Conservation (phyloP, 2,113 vertebrate species). For the Labeo rohita region DNA sequence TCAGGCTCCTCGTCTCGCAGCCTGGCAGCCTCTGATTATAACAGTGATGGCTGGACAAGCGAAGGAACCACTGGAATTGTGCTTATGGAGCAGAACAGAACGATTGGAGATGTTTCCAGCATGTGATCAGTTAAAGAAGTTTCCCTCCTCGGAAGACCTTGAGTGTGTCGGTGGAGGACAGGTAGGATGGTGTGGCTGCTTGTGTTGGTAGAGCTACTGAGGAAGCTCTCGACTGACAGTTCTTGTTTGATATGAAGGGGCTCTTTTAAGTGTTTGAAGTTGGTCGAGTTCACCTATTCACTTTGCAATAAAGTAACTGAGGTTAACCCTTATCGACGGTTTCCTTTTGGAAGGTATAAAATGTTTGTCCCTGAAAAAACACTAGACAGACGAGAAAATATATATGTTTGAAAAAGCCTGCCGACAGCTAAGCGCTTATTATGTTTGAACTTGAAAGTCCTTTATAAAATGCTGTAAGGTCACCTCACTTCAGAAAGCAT, state of each 20-base stretch:
- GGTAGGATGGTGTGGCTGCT: neutral
- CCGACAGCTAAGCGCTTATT: neutral
- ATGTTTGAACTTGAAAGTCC: constrained; percentile 1
- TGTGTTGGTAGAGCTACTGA: constrained; percentile 7
- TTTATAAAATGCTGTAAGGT: constrained; percentile 10
- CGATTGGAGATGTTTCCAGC: constrained; percentile 48
- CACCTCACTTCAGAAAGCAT: constrained; percentile 12
- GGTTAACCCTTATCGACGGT: constrained; percentile 34
- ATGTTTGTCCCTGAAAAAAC: constrained; percentile 31
- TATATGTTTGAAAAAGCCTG: constrained; percentile 4
- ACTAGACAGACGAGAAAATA: neutral
- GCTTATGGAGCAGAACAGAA: constrained; percentile 60
- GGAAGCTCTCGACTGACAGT: neutral
- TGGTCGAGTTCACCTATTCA: constrained; percentile 30
- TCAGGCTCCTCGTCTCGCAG: constrained; percentile 60
- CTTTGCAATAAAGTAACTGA: constrained; percentile 39
- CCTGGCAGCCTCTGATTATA: constrained; percentile 70
- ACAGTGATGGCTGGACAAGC: constrained; percentile 67
- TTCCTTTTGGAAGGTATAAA: constrained; percentile 23
- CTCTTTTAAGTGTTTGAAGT: constrained; percentile 53
- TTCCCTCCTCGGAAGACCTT: constrained; percentile 63
- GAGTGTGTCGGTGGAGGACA: constrained; percentile 29
- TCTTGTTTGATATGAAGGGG: constrained; percentile 37
- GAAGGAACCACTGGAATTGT: constrained; percentile 55
- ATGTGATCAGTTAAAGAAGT: constrained; percentile 51